Evolutionary conservation across 1,140 invertebrate genomes (phyloP).

Genomic region (Teleogryllus occipitalis): DNA sequence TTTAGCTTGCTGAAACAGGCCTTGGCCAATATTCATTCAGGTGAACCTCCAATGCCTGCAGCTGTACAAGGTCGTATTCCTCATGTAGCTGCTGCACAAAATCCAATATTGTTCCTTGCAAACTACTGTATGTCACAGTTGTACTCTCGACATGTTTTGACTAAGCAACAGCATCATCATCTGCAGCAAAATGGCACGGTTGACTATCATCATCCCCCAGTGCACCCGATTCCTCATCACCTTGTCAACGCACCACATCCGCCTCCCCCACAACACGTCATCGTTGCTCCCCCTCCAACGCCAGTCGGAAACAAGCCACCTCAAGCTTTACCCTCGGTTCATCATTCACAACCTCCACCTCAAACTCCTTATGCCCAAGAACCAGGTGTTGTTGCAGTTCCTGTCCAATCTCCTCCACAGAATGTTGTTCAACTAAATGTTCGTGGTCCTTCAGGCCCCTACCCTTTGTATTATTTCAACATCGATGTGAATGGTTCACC

Average conservation of each 20-base stretch:
- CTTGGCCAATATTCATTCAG: conserved; percentile 48
- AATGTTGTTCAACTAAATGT: conserved; percentile 25
- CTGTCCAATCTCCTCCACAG: conserved; percentile 38
- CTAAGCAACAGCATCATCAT: conserved; percentile 42
- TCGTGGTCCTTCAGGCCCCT: conserved; percentile 30
- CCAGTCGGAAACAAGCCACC: conserved; percentile 25
- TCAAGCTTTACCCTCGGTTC: conserved; percentile 33
- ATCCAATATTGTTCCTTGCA: conserved; percentile 59
- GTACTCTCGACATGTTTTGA: conserved; percentile 56
- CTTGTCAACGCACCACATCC: conserved; percentile 32
- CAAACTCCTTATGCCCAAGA: conserved; percentile 35
- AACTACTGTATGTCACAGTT: conserved; percentile 65
- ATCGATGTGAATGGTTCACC: conserved; percentile 62
- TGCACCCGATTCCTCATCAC: conserved; percentile 27
- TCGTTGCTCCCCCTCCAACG: conserved; percentile 34
- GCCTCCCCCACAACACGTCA: conserved; percentile 31
- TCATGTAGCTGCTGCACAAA: conserved; percentile 33
- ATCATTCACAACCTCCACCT: conserved; percentile 36
- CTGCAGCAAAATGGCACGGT: conserved; percentile 42
- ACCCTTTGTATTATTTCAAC: conserved; percentile 67
- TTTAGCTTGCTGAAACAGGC: conserved; percentile 55
- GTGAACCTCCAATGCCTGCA: conserved; percentile 36
- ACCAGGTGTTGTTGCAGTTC: conserved; percentile 28
- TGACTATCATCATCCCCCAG: conserved; percentile 32
- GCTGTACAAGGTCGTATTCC: conserved; percentile 12